A percentile compares a stretch with the other conserved stretches of the same genome.
Conservation (phyloP, 2,113 vertebrate species). For the Petroica traversi region DNA sequence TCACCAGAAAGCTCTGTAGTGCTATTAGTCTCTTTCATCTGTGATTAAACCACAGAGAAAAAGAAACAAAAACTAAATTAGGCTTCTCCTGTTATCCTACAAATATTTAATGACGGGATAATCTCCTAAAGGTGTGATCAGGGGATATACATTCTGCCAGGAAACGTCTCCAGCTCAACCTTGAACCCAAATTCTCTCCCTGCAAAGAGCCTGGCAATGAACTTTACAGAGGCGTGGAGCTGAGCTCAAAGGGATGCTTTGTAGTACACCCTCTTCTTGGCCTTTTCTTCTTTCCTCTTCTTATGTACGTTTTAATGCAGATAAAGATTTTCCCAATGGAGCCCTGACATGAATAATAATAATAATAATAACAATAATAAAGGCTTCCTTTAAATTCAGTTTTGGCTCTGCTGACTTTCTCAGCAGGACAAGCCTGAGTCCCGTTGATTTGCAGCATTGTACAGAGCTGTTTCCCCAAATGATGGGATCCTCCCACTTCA, state of each 20-base stretch:
- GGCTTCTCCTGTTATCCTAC: constrained; percentile 85
- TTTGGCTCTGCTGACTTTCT: constrained; percentile 61
- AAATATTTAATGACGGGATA: constrained; percentile 86
- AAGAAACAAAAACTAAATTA: constrained; percentile 90
- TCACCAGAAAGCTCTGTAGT: constrained; percentile 82
- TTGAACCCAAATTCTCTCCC: constrained; percentile 70
- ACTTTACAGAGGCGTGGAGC: constrained; percentile 63
- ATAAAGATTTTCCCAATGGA: constrained; percentile 69
- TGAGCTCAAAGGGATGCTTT: constrained; percentile 70
- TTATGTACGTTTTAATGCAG: constrained; percentile 74
- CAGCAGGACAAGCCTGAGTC: constrained; percentile 40
- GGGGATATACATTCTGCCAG: constrained; percentile 69
- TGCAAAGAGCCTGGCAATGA: constrained; percentile 55
- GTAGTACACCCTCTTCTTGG: constrained; percentile 64
- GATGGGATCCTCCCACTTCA: constrained; percentile 8
- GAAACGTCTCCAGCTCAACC: constrained; percentile 69
- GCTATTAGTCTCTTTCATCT: constrained; percentile 89
- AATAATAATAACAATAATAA: constrained; percentile 57
- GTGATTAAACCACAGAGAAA: constrained; percentile 85
- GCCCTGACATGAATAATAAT: constrained; percentile 74
- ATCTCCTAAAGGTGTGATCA: constrained; percentile 80
- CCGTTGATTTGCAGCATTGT: constrained; percentile 6
- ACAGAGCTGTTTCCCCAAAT: constrained; percentile 1
- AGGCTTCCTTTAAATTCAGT: constrained; percentile 61
- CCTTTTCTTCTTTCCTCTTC: constrained; percentile 70